Base-by-base conservation (phyloP, 2,113 vertebrate genomes). In the Platichthys flesus region DNA sequence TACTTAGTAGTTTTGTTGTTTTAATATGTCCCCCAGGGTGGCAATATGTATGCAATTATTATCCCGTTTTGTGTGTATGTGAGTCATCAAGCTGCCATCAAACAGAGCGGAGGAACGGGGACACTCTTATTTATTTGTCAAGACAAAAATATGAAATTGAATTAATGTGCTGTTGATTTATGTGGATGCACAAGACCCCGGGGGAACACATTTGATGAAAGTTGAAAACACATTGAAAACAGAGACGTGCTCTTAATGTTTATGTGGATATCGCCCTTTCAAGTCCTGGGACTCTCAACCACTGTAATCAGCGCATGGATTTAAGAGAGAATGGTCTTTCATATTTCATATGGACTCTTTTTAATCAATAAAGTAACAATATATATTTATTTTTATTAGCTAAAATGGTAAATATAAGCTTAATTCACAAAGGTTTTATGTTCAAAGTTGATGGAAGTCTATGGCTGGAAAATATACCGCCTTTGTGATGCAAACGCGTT, bases 151-250 rank as follows among this genome's bases (percentile, higher is more conserved):
- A 61, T 67, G 31, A 89, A 89, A 92, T 88, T 86, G 62, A 91
- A 89, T 89, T 83, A 90, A 89, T 82, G 85, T 85, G 80, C 54
- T 81, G 73, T 82, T 91, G 89, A 93, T 93, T 90, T 92, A 89
- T 92, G 84, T 85, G 79, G 75, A 75, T 76, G 83, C 83, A 31
- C 51, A 79, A 71, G 15, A 74, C 67, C 85, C 84, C 35, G n/a
- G 57, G 78, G 90, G 84, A 81, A 76, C 40, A 66, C 61, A 61
- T 83, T 87, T 87, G 69, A 85, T 90, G 81, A 84, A 88, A 80
- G 70, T 71, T 86, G 59, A 65, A 89, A 87, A 78, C 71, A 52
- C 71, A 81, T 26, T 65, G 63, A 82, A 73, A 72, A 74, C 71
- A 81, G 37, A 83, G 79, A 82, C 26, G 51, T 55, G 31, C 42